Percentiles rank a stretch among this genome's conserved stretches.
Conservation (phyloP, 2,113 vertebrate species). For the Gobiocypris rarus region DNA sequence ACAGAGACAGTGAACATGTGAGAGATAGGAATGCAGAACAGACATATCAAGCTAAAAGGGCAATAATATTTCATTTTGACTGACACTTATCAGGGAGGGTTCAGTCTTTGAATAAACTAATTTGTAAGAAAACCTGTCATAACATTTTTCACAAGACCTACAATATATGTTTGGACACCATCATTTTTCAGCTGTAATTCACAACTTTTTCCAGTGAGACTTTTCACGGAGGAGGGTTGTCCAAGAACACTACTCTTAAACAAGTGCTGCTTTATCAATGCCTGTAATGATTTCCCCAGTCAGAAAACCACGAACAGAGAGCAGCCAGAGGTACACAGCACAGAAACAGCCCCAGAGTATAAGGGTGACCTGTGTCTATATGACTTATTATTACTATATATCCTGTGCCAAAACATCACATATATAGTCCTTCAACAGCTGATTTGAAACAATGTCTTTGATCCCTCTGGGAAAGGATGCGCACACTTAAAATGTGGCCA, state of each 20-base stretch:
- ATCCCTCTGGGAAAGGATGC: not conserved
- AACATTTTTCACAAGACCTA: constrained; percentile 44
- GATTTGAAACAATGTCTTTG: not conserved
- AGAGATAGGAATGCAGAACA: not conserved
- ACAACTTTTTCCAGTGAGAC: constrained; percentile 40
- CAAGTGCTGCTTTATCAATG: constrained; percentile 62
- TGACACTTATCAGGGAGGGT: constrained; percentile 28
- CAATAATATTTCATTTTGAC: constrained; percentile 11
- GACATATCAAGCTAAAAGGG: constrained; percentile 1
- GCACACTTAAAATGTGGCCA: constrained; percentile 1
- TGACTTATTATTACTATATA: not conserved
- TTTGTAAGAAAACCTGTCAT: constrained; percentile 38
- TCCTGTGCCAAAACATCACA: not conserved
- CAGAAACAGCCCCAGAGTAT: constrained; percentile 10
- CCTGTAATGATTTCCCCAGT: constrained; percentile 56
- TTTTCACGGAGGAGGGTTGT: constrained; percentile 25
- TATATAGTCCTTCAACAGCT: not conserved
- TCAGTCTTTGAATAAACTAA: constrained; percentile 40
- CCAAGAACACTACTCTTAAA: constrained; percentile 47
- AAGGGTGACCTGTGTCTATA: constrained; percentile 12
- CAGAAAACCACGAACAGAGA: constrained; percentile 61
- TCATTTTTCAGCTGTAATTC: constrained; percentile 44
- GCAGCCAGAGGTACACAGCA: constrained; percentile 38
- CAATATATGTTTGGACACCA: constrained; percentile 38
- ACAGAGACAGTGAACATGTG: not conserved